Evolutionary conservation across 2,113 vertebrate genomes (phyloP), one percentile per base, ranked within the genome.

Genomic region (Salminus brasiliensis): DNA sequence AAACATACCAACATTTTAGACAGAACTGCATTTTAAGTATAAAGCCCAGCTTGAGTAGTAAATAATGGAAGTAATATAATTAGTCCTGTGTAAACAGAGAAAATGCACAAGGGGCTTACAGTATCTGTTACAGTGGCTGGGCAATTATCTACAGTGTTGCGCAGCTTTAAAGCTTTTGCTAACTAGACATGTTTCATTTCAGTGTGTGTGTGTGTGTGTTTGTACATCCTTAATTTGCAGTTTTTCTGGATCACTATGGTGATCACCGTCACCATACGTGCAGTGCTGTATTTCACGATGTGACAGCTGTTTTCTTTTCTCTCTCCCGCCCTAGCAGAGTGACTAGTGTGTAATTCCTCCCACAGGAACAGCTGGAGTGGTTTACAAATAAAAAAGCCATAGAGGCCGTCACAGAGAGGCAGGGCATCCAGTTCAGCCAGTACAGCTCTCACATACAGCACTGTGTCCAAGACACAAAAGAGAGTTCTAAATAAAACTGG

Each of bases 221-320:
- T 55, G 27, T 47, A 43, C 74, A 55, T 25, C 49, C 43, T 23
- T 55, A 45, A 59, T 29, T 43, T 74, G 74, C 84, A 83, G 83
- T 72, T 66, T 69, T 77, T 85, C 66, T 73, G 76, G 86, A 81
- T 27, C 66, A 9, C 80, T 87, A 82, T 82, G 87, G 85, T 79
- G 85, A 81, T 29, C 65, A 11, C 81, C 86, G 80, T 83, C 87
- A 86, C 84, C 83, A 84, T 85, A 80, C 71, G 86, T 81, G 76
- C 87, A 86, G 75, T 83, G 89, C 86, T 87, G 84, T 90, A 90
- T 90, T 89, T 91, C 88, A 91, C 89, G 87, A 85, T 88, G 79
- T 88, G 89, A 91, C 92, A 92, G 90, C 91, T 92, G 92, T 92
- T 93, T 92, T 93, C 84, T 90, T 83, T 83, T 91, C 88, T 89